phyloP scores from a whole-genome alignment of 2,797 vertebrate species.

The Enteromius trimaculatus region DNA sequence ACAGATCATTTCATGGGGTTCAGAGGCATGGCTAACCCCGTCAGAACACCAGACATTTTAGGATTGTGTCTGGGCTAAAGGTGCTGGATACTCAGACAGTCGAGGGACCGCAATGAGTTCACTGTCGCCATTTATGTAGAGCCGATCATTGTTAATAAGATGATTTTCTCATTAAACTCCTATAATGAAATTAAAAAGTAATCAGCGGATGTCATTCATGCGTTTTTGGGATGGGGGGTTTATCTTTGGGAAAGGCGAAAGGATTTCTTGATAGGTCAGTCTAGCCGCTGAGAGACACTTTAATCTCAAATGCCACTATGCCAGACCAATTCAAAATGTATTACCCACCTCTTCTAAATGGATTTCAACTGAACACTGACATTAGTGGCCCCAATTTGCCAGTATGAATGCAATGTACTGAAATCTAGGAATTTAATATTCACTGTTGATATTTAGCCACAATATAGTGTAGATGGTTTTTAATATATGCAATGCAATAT shows the following conservation, averaged over 20 bases:
- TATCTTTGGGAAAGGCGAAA: constrained; percentile 48
- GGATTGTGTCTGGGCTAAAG: constrained; percentile 45
- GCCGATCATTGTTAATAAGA: constrained; percentile 60
- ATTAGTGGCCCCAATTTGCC: constrained; percentile 40
- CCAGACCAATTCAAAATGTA: constrained; percentile 54
- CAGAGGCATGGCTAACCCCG: constrained; percentile 39
- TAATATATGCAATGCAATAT: not conserved
- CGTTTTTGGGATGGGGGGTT: constrained; percentile 45
- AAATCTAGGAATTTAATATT: constrained; percentile 14
- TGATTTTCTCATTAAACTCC: constrained; percentile 59
- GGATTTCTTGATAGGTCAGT: constrained; percentile 58
- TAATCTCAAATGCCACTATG: constrained; percentile 59
- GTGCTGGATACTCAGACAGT: constrained; percentile 42
- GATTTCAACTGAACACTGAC: constrained; percentile 56
- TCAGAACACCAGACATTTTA: constrained; percentile 50
- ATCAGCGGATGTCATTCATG: constrained; percentile 57
- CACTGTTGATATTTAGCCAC: not conserved
- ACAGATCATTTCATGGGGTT: constrained; percentile 44
- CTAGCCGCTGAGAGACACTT: constrained; percentile 46
- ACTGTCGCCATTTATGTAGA: constrained; percentile 49
- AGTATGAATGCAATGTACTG: constrained; percentile 19
- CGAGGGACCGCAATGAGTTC: constrained; percentile 43
- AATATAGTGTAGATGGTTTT: not conserved
- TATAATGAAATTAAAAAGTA: constrained; percentile 61
- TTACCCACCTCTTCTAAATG: constrained; percentile 53